Evolutionary conservation across 2,797 vertebrate species (phyloP), one percentile per base, ranked within the genome.

Genomic region (Morus bassanus): DNA sequence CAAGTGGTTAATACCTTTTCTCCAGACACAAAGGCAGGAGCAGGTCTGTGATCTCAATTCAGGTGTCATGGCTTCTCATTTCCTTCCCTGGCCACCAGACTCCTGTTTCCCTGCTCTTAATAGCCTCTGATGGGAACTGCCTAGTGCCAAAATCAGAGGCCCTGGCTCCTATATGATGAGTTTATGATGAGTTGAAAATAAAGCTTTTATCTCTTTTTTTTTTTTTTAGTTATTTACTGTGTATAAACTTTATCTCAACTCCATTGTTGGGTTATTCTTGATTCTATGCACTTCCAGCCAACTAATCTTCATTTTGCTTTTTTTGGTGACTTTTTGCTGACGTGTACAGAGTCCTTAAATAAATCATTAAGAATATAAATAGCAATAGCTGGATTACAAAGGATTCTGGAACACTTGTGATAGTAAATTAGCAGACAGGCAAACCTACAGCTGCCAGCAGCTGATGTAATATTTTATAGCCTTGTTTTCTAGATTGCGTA

Each of bases 391-490:
- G 87, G 75, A 95, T 94, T 95, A 96, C 89, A 96, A 91, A 96
- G 86, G 79, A 70, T 96, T 95, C 88, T 95, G 94, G 88, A 97
- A 95, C 85, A 88, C 45, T 96, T 95, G 91, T 3, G 31, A 84
- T 68, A 87, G 87, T 92, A 95, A 97, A 97, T 92, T 88, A 95
- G 92, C 84, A 93, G 82, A 76, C 93, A 89, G 75, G 91, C 86
- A 95, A 94, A 91, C 78, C 33, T 93, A 85, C 76, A 87, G 95
- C 90, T 97, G 96, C 91, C 96, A 97, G 59, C 76, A 93, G 86
- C 93, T 96, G 92, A 97, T 95, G 91, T 91, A 96, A 94, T 97
- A 94, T 94, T 94, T 94, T 95, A 94, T 74, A 89, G 87, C 82
- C 86, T 95, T 93, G 85, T 97, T 96, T 95, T 94, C 93, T 74